Evolutionary conservation across 2,888 invertebrate genomes (phyloP).

Genomic region (Harpalus rufipes): DNA sequence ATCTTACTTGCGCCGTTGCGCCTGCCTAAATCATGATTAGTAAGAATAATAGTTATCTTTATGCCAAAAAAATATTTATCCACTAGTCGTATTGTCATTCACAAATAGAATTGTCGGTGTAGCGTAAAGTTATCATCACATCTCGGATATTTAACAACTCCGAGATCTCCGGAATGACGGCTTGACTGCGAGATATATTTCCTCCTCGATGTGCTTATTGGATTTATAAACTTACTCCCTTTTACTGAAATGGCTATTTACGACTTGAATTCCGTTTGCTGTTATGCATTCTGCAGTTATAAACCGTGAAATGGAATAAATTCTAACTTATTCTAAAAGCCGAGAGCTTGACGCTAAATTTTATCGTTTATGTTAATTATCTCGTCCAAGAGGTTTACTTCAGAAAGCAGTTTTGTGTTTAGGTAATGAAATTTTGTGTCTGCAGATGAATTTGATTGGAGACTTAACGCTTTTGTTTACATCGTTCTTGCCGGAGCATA

Average conservation of each 20-base stretch:
- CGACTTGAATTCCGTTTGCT: constrained; percentile 11
- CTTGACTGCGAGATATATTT: background rate
- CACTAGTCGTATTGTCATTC: background rate
- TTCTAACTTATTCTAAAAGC: constrained; percentile 36
- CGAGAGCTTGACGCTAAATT: constrained; percentile 4
- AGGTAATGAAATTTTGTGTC: constrained; percentile 34
- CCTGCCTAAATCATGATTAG: no score
- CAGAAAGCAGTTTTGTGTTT: constrained; percentile 25
- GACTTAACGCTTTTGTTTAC: constrained; percentile 3
- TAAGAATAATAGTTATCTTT: no score
- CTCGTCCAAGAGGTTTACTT: constrained; percentile 3
- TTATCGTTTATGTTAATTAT: constrained; percentile 34
- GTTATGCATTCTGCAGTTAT: constrained; percentile 48
- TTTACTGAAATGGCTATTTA: constrained; percentile 56
- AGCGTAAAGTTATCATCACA: constrained; percentile 16
- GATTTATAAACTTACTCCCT: constrained; percentile 55
- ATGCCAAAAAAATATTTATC: constrained; percentile 5
- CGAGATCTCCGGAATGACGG: background rate
- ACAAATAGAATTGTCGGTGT: background rate
- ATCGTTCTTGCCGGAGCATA: background rate
- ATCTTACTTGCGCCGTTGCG: no score
- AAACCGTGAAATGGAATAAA: constrained; percentile 62
- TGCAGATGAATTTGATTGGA: constrained; percentile 19
- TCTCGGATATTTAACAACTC: constrained; percentile 19
- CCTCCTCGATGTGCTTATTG: constrained; percentile 53